A percentile compares a stretch with the other conserved stretches of the same genome.
Conservation (phyloP, 2,797 vertebrate species). For the Rhinichthys osculus region DNA sequence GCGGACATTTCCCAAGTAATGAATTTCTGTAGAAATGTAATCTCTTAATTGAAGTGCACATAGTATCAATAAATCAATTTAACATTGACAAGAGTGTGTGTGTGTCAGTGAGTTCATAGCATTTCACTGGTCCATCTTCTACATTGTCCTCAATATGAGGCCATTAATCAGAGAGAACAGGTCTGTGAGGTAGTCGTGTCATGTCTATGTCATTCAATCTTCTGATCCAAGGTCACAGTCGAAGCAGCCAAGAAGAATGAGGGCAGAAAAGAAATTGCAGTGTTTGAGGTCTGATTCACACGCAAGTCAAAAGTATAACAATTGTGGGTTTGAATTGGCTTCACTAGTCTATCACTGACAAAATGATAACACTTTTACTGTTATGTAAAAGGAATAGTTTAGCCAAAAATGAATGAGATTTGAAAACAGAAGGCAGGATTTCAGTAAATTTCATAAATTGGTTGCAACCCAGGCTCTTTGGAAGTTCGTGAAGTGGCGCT, state of each 20-base stretch:
- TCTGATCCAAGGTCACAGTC: slow-evolving; percentile 19
- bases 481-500: too few species aligned
- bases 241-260: background rate
- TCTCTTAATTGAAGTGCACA: slow-evolving; percentile 49
- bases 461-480: background rate
- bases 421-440: background rate
- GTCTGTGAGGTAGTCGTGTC: background rate
- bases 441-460: slow-evolving; percentile 1
- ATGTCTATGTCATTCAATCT: slow-evolving; percentile 27
- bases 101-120: background rate
- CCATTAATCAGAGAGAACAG: slow-evolving; percentile 29
- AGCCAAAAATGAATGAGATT: background rate
- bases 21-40: slow-evolving; percentile 38
- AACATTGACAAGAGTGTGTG: slow-evolving; percentile 12
- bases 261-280: background rate
- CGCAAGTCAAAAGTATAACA: background rate
- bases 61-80: slow-evolving; percentile 48
- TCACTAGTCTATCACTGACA: background rate
- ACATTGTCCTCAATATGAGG: slow-evolving; percentile 16
- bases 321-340: background rate
- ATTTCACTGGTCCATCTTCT: slow-evolving; percentile 25
- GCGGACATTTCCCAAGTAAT: background rate
- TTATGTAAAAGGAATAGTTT: background rate
- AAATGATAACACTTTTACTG: background rate
- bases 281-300: slow-evolving; percentile 1